Evolutionary conservation across 2,888 invertebrate genomes (phyloP).

Genomic region (Pseudococcus jackbeardsleyi): DNA sequence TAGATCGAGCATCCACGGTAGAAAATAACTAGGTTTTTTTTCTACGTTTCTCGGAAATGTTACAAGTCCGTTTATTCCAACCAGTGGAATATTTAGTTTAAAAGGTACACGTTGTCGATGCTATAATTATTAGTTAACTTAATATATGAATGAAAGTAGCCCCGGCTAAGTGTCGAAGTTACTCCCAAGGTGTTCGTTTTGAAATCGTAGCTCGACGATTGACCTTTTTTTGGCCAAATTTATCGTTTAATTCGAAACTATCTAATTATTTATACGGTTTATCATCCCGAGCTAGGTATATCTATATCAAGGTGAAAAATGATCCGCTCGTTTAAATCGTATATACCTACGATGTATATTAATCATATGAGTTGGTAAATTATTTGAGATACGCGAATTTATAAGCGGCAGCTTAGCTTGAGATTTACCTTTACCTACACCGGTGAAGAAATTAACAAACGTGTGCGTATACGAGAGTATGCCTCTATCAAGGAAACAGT

Average conservation of each 20-base stretch:
- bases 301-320: background rate
- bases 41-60: background rate
- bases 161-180: background rate
- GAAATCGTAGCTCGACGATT: background rate
- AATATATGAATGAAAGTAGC: background rate
- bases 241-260: background rate
- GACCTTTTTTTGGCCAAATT: background rate
- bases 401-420: background rate
- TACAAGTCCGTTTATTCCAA: background rate
- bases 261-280: background rate
- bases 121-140: conserved; percentile 19
- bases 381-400: background rate
- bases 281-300: background rate
- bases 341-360: background rate
- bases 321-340: background rate
- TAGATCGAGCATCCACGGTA: background rate
- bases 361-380: background rate
- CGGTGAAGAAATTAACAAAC: conserved; percentile 5
- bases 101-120: conserved; percentile 16
- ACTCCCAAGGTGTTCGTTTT: background rate
- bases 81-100: background rate
- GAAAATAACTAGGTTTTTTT: background rate
- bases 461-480: background rate
- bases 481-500: background rate
- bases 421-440: background rate